phyloP scores from a whole-genome alignment of 2,797 vertebrate species.

The Gallinago solitaria region DNA sequence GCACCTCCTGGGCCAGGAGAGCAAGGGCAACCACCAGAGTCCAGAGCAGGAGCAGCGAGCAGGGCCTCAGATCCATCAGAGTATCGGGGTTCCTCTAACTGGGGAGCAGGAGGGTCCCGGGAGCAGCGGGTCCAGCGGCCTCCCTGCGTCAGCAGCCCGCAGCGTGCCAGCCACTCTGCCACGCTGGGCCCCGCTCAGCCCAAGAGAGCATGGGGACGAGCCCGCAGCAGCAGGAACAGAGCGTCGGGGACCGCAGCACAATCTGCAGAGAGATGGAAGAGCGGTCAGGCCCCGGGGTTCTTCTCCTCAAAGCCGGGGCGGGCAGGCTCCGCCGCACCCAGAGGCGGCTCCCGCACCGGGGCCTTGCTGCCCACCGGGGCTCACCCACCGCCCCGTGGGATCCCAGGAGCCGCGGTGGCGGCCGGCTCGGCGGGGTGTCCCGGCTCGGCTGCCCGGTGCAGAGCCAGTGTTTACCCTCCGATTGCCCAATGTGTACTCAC shows the following conservation, averaged over 20 bases:
- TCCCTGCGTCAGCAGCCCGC: background rate
- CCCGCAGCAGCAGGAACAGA: background rate
- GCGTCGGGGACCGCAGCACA: background rate
- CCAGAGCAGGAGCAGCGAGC: constrained; percentile 79
- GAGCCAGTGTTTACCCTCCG: background rate
- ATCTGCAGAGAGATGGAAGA: constrained; percentile 54
- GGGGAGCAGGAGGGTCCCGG: constrained; percentile 6
- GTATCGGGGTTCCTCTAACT: constrained; percentile 29
- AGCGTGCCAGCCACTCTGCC: background rate
- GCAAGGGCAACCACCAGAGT: constrained; percentile 80
- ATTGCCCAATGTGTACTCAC: constrained; percentile 19
- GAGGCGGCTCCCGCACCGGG: rapidly evolving
- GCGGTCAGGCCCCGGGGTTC: background rate
- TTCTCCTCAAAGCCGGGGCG: background rate
- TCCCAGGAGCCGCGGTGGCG: rapidly evolving
- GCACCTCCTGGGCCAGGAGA: constrained; percentile 75
- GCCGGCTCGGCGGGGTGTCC: rapidly evolving
- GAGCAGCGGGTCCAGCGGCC: background rate
- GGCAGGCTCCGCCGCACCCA: rapidly evolving
- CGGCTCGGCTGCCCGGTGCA: rapidly evolving
- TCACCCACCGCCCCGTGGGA: rapidly evolving
- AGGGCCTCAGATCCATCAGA: constrained; percentile 86
- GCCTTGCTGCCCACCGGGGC: rapidly evolving
- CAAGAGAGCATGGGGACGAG: constrained; percentile 29
- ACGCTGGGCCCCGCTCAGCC: background rate